These are phyloP conservation scores for Manis crassicaudata DNA, from an alignment of 2,797 vertebrate genomes.

Conservation along the genomic window DNA sequence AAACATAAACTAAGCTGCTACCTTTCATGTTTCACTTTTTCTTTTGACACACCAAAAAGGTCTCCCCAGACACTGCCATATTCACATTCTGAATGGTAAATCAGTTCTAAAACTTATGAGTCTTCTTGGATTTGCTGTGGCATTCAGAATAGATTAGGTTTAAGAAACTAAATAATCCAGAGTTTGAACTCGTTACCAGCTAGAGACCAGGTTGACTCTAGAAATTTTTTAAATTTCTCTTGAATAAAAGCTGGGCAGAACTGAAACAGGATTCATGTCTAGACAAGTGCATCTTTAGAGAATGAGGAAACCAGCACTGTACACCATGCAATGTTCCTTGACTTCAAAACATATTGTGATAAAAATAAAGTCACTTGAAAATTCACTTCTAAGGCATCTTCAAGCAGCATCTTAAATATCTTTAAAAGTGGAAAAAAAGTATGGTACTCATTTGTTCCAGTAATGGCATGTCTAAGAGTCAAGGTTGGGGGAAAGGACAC, in stretches of 20 bases:
- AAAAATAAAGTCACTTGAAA: conserved; percentile 63
- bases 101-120: not conserved
- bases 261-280: not conserved
- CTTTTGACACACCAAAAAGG: not conserved
- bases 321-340: not conserved
- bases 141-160: not conserved
- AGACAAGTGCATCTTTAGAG: not conserved
- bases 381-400: conserved; percentile 54
- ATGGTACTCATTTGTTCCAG: conserved; percentile 28
- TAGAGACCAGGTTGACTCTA: not conserved
- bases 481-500: not conserved
- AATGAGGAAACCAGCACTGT: not conserved
- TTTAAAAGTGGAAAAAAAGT: conserved; percentile 59
- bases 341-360: not conserved
- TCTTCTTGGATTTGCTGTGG: not conserved
- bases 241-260: not conserved
- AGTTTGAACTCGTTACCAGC: not conserved
- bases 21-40: not conserved
- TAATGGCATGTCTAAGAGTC: not conserved
- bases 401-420: conserved; percentile 22
- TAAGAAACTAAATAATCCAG: not conserved
- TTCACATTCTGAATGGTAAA: conserved; percentile 26
- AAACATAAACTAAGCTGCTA: not conserved
- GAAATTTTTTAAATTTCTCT: not conserved
- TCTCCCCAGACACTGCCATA: not conserved